Conservation (phyloP, 1,140 invertebrate genomes). For the Hypothenemus hampei region DNA sequence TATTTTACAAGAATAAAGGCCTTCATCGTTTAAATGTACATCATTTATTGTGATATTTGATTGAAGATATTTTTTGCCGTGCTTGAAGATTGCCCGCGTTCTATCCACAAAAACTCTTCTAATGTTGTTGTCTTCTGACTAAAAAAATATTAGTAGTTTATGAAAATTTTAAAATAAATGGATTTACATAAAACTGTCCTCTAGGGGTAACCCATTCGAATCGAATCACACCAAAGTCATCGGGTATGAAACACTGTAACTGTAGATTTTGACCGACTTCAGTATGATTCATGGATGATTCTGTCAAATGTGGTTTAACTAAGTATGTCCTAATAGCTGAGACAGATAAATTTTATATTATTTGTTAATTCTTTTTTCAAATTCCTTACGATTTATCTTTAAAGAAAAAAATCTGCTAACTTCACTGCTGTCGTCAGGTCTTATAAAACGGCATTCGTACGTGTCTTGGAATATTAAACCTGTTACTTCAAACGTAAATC, state of each 20-base stretch:
- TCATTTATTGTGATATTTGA: neutral
- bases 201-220: constrained; percentile 26
- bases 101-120: neutral
- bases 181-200: constrained; percentile 24
- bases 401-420: constrained; percentile 40
- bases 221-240: neutral
- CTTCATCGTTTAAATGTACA: neutral
- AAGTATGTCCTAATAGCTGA: no score
- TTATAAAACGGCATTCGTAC: constrained; percentile 48
- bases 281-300: constrained; percentile 29
- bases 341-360: no score
- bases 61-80: neutral
- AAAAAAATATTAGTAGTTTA: no score
- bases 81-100: no score
- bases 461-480: constrained; percentile 45
- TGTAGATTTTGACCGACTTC: constrained; percentile 27
- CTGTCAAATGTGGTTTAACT: constrained; percentile 28
- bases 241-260: constrained; percentile 25
- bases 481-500: constrained; percentile 51
- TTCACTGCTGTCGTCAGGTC: constrained; percentile 17
- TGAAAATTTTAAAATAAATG: no score
- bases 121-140: no score
- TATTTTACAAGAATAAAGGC: constrained; percentile 6
- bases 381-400: constrained; percentile 47
- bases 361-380: no score